These are phyloP conservation scores for Rhingia campestris DNA, from an alignment of 2,888 invertebrate species.

Conservation along the genomic window DNA sequence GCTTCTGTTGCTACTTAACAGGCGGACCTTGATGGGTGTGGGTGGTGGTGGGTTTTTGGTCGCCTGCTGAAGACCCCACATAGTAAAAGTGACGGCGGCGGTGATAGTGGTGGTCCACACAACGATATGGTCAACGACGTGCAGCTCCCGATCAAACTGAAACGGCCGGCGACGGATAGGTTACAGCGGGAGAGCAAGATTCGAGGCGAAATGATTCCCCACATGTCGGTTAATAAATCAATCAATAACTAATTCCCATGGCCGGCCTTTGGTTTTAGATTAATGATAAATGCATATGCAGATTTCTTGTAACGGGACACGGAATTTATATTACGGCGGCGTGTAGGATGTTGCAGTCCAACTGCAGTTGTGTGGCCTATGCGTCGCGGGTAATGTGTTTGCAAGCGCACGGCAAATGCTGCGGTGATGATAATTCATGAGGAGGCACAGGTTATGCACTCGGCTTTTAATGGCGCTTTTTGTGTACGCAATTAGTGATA, in stretches of 20 bases:
- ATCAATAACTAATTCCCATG: slow-evolving; percentile 76
- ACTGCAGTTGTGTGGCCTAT: slow-evolving; percentile 32
- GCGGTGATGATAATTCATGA: slow-evolving; percentile 66
- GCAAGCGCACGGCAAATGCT: not conserved
- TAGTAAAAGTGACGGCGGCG: slow-evolving; percentile 9
- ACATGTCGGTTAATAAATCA: slow-evolving; percentile 75
- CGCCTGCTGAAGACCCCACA: not conserved
- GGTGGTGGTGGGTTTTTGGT: slow-evolving; percentile 1
- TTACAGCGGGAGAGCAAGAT: slow-evolving; percentile 26
- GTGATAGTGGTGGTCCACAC: not conserved
- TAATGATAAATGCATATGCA: slow-evolving; percentile 74
- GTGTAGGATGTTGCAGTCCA: slow-evolving; percentile 29
- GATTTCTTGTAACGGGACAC: slow-evolving; percentile 66
- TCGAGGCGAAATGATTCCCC: slow-evolving; percentile 65
- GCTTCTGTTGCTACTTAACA: slow-evolving; percentile 66
- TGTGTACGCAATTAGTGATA: slow-evolving; percentile 50
- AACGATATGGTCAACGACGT: slow-evolving; percentile 4
- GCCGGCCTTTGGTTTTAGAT: slow-evolving; percentile 75
- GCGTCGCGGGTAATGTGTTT: slow-evolving; percentile 44
- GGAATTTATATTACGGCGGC: slow-evolving; percentile 41
- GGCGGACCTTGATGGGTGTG: slow-evolving; percentile 18
- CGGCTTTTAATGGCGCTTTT: slow-evolving; percentile 47
- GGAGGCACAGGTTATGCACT: slow-evolving; percentile 21
- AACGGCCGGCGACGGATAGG: not conserved
- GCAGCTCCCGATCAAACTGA: not conserved